Evolutionary conservation across 2,888 invertebrate genomes (phyloP).

Genomic region (Phoenoteleia sp.): DNA sequence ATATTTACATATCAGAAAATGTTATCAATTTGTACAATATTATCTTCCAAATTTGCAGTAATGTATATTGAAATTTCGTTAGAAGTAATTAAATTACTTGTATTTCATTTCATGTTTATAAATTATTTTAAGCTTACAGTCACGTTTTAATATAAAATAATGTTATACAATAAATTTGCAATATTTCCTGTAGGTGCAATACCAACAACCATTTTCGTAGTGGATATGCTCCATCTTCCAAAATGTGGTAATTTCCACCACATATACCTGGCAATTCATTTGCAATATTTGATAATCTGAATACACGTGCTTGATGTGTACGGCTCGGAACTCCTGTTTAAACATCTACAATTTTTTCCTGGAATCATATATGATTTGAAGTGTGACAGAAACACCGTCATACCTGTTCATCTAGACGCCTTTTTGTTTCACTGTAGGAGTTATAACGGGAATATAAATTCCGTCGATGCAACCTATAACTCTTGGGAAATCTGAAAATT

Average conservation of each 20-base stretch:
- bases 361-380: conserved; percentile 58
- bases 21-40: too few relatives aligned
- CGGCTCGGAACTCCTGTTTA: conserved; percentile 49
- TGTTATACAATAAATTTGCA: too few relatives aligned
- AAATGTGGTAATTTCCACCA: conserved; percentile 71
- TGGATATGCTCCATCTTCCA: conserved; percentile 79
- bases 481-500: conserved; percentile 22
- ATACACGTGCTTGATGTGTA: conserved; percentile 23
- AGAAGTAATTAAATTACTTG: too few relatives aligned
- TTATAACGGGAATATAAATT: conserved; percentile 71
- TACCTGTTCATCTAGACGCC: conserved; percentile 80
- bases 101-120: too few relatives aligned
- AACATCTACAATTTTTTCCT: conserved; percentile 46
- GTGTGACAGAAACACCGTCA: conserved; percentile 53
- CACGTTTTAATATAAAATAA: too few relatives aligned
- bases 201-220: conserved; percentile 75
- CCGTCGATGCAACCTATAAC: conserved; percentile 62
- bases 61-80: too few relatives aligned
- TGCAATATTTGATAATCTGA: conserved; percentile 15
- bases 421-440: conserved; percentile 79
- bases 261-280: conserved; percentile 12
- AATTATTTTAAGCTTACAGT: too few relatives aligned
- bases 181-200: too few relatives aligned
- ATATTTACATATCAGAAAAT: too few relatives aligned
- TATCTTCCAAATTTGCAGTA: too few relatives aligned